Evolutionary conservation across 30 jellyfish, hydroid and myxozoan species (phyloP).

Genomic region (Clytia hemisphaerica): DNA sequence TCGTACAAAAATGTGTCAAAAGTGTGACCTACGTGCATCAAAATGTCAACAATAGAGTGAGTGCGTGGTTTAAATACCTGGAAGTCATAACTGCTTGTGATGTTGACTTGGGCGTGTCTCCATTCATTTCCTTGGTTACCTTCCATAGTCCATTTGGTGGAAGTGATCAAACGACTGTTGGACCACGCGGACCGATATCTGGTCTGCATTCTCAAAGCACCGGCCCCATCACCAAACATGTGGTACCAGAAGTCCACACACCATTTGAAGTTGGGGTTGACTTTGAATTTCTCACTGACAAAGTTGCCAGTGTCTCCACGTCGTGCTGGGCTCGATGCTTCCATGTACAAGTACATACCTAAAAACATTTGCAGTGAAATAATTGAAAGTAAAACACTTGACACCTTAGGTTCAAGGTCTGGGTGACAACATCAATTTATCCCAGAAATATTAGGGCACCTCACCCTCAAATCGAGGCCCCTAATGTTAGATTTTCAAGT

Average conservation of each 20-base stretch:
- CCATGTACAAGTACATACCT: constrained; percentile 89
- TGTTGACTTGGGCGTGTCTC: constrained; percentile 69
- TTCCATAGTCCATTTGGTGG: constrained; percentile 22
- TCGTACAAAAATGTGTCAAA: no score
- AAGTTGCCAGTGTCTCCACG: constrained; percentile 64
- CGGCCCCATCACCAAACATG: constrained; percentile 75
- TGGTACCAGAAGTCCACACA: constrained; percentile 88
- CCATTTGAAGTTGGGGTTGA: constrained; percentile 88
- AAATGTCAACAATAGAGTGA: no score
- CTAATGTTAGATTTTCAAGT: no score
- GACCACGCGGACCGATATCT: constrained; percentile 64
- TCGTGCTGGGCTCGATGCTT: constrained; percentile 81
- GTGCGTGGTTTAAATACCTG: constrained; percentile 57
- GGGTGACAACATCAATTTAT: no score
- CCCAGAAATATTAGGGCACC: no score
- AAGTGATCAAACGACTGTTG: no score
- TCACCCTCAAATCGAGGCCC: no score
- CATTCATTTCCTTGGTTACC: constrained; percentile 77
- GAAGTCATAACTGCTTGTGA: constrained; percentile 71
- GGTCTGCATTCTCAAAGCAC: constrained; percentile 53
- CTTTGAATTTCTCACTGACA: constrained; percentile 79
- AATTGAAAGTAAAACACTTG: no score
- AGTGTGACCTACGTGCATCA: no score
- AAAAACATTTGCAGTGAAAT: not conserved
- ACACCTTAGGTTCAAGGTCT: no score